These are phyloP conservation scores for Oopsacas minuta DNA, from an alignment of 37 sponge, comb jelly and placozoan genomes.

Conservation along the genomic window DNA sequence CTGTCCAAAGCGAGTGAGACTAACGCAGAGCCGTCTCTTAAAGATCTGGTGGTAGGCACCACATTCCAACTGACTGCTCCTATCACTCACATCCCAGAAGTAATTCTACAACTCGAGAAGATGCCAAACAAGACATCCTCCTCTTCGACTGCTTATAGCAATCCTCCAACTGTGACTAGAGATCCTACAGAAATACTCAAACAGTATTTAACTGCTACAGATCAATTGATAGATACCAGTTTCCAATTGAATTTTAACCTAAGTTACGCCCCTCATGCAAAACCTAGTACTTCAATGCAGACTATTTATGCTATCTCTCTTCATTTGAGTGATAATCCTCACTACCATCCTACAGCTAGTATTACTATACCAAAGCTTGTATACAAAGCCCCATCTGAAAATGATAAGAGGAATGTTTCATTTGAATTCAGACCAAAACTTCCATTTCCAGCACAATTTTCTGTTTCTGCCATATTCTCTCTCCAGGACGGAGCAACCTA, in stretches of 20 bases:
- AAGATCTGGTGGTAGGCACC: background rate
- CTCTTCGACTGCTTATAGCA: background rate
- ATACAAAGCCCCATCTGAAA: background rate
- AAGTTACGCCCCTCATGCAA: background rate
- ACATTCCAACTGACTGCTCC: constrained; percentile 9
- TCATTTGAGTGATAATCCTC: background rate
- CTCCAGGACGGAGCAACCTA: background rate
- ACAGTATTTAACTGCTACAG: background rate
- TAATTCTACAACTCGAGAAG: background rate
- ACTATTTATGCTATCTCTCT: constrained; percentile 8
- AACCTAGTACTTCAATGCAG: constrained; percentile 2
- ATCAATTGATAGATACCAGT: background rate
- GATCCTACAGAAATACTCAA: background rate
- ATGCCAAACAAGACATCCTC: background rate
- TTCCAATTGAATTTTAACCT: background rate
- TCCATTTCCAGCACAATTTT: background rate
- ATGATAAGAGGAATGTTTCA: background rate
- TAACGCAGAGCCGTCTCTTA: background rate
- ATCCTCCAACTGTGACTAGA: background rate
- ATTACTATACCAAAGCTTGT: background rate
- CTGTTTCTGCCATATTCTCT: constrained; percentile 8
- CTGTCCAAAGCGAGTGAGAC: background rate
- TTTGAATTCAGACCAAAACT: constrained; percentile 4
- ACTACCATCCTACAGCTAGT: background rate
- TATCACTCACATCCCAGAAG: background rate